Evolutionary conservation across 2,797 vertebrate species (phyloP).

Genomic region (Chanos chanos): DNA sequence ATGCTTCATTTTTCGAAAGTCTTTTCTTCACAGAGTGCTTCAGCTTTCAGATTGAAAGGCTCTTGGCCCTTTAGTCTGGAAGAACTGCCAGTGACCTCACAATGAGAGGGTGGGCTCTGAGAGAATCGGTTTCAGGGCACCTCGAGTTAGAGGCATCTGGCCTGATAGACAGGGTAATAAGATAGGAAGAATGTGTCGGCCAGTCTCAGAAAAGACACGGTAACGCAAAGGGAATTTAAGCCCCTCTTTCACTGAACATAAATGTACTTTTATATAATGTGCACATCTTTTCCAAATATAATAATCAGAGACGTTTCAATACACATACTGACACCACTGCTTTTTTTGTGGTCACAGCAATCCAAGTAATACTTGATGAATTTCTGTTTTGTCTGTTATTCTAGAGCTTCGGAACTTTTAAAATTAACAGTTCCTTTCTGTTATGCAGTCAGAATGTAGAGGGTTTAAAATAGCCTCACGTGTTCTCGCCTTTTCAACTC

Average conservation of each 20-base stretch:
- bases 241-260: conserved; percentile 16
- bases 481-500: background rate
- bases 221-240: conserved; percentile 15
- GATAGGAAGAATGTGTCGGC: conserved; percentile 29
- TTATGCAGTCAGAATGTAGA: too few species aligned
- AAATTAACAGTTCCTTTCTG: too few species aligned
- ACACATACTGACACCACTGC: too few species aligned
- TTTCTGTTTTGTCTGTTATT: too few species aligned
- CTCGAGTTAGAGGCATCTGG: conserved; percentile 7
- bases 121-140: conserved; percentile 28
- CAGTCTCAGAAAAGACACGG: conserved; percentile 22
- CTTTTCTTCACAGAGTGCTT: conserved; percentile 26
- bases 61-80: conserved; percentile 38
- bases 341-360: too few species aligned
- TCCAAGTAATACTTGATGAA: too few species aligned
- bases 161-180: conserved; percentile 34
- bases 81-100: conserved; percentile 39
- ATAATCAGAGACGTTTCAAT: too few species aligned
- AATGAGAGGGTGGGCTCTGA: conserved; percentile 36
- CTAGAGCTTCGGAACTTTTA: too few species aligned
- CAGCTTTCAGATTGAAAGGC: conserved; percentile 22
- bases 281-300: too few species aligned
- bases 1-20: conserved; percentile 18
- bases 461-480: too few species aligned
- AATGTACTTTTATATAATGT: too few species aligned